Base-by-base conservation (phyloP, 2,797 vertebrate genomes). In the Hipposideros larvatus region DNA sequence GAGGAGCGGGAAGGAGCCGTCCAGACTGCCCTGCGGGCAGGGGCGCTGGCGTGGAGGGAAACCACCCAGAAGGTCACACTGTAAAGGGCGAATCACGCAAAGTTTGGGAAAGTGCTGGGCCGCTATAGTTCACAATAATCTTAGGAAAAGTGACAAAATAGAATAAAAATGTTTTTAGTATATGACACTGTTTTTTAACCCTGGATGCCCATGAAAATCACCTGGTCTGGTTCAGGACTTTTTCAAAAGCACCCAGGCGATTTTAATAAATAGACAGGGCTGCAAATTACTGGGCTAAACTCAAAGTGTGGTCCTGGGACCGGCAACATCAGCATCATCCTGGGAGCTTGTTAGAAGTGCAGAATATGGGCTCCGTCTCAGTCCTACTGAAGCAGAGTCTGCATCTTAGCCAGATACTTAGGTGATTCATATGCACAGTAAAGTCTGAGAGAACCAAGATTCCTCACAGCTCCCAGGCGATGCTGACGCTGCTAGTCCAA, bases 291-390 rank as follows among this genome's bases (percentile, higher is more conserved):
- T 22, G 59, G 21, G 65, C 87, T 80, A 8, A 51, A 31, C 11
- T 37, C 18, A 28, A 48, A n/a, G 41, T 51, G 3, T 16, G 24
- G 75, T 79, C 70, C 87, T 83, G 13, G 61, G 51, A 48, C 59
- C 4, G 9, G 7, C 43, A 18, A 22, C 14, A 28, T 41, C 26
- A 83, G 46, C 31, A 55, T 53, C n/a, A 15, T 37, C 24, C 15
- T 43, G 59, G 79, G 57, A 75, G 53, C 90, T 87, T 65, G 19
- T 93, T 90, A 93, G 84, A 86, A 75, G 83, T 19, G 26, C 57
- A 26, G 15, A 37, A 16, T 21, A 2, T 31, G 15, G 34, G 78
- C 77, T 57, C 21, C 26, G 5, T 70, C 48, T 74, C 41, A 51
- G 22, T 37, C 15, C 61, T 9, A 1, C 78, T 89, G 41, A 63